phyloP scores from a whole-genome alignment of 2,113 vertebrate genomes.

The Ardeotis arabs region DNA sequence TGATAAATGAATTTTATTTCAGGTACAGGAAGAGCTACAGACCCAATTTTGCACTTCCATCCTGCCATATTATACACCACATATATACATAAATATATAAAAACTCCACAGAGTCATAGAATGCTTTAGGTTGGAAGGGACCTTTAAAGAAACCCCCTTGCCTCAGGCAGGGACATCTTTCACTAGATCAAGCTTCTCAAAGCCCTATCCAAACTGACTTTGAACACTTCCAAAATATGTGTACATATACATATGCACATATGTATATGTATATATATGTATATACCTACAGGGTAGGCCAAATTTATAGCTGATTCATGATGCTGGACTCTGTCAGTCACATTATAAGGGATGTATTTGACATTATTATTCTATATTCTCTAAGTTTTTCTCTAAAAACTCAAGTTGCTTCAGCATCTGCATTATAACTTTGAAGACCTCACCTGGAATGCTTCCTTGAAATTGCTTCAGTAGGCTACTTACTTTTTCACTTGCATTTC shows the following conservation, averaged over 20 bases:
- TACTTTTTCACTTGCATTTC: neutral
- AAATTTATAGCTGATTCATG: neutral
- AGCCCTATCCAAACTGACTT: neutral
- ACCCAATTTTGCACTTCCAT: neutral
- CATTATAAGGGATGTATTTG: neutral
- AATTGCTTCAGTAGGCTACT: neutral
- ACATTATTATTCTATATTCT: neutral
- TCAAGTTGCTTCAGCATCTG: neutral
- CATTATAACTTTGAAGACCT: neutral
- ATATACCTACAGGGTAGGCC: neutral
- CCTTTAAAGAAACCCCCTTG: neutral
- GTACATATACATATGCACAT: fast-evolving
- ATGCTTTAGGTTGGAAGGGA: neutral
- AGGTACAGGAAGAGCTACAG: neutral
- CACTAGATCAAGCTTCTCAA: neutral
- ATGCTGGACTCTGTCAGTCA: neutral
- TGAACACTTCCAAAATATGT: neutral
- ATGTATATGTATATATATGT: neutral
- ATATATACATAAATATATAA: neutral
- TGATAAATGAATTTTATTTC: neutral
- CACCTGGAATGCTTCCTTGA: neutral
- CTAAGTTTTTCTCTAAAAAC: neutral
- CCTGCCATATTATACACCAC: neutral
- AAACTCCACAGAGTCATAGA: neutral
- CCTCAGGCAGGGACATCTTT: neutral